Evolutionary conservation across 2,113 vertebrate genomes (phyloP).

Genomic region (Myotis davidii): DNA sequence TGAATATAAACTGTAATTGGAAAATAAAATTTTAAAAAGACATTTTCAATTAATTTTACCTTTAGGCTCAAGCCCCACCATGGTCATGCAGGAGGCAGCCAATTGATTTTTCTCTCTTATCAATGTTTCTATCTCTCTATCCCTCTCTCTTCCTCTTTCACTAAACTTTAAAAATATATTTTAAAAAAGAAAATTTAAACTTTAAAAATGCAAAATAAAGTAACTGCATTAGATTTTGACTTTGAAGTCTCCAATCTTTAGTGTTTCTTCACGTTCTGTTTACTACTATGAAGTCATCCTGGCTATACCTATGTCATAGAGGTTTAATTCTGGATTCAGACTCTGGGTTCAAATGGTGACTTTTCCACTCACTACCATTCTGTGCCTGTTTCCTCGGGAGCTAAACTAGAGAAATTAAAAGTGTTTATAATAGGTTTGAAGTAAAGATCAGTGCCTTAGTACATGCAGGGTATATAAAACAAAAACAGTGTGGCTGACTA

Average conservation of each 20-base stretch:
- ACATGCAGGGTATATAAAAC: neutral
- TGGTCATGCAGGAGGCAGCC: too few species aligned
- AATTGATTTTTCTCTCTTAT: too few species aligned
- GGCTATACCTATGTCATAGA: neutral
- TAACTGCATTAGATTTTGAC: constrained; percentile 26
- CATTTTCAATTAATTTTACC: too few species aligned
- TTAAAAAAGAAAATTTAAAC: neutral
- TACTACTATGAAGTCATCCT: constrained; percentile 14
- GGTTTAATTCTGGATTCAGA: constrained; percentile 35
- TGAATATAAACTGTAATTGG: neutral
- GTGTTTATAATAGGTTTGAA: neutral
- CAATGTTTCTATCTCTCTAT: too few species aligned
- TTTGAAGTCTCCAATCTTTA: neutral
- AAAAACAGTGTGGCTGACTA: neutral
- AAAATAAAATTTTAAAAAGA: neutral
- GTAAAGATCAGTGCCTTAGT: neutral
- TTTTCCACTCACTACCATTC: neutral
- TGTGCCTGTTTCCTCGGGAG: neutral
- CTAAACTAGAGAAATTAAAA: constrained; percentile 30
- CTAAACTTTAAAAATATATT: too few species aligned
- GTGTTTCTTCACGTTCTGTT: neutral
- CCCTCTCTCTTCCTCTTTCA: too few species aligned
- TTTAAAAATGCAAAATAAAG: neutral
- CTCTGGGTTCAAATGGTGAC: constrained; percentile 1
- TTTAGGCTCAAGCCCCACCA: too few species aligned